phyloP scores from a whole-genome alignment of 2,113 vertebrate species.

The Apteryx mantelli region DNA sequence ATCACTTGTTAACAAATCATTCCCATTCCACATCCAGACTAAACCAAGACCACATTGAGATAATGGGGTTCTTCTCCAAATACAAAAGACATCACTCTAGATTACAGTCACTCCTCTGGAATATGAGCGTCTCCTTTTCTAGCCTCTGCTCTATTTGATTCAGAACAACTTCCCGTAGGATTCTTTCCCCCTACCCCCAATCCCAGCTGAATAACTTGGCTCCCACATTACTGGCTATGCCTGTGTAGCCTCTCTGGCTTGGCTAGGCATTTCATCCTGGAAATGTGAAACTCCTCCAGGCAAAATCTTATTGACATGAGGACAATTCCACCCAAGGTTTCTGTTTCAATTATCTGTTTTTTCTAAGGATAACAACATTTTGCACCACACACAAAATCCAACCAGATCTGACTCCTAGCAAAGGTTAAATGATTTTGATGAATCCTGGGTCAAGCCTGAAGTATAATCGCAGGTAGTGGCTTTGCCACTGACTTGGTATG shows the following conservation, averaged over 20 bases:
- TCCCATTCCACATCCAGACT: neutral
- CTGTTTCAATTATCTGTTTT: constrained; percentile 15
- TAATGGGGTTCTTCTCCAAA: neutral
- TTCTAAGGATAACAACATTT: neutral
- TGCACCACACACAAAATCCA: neutral
- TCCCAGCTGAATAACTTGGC: neutral
- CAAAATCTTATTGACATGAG: neutral
- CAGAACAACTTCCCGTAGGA: neutral
- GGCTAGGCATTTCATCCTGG: neutral
- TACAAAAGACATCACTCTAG: accelerated
- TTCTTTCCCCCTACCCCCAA: neutral
- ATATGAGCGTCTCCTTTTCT: neutral
- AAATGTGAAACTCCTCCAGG: neutral
- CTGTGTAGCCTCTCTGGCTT: neutral
- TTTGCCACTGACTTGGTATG: neutral
- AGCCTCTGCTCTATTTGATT: neutral
- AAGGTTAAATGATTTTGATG: neutral
- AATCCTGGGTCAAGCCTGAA: neutral
- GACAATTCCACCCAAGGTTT: neutral
- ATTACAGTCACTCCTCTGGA: neutral
- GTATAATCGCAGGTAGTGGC: neutral
- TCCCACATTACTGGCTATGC: neutral
- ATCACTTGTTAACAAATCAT: neutral
- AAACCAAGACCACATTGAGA: neutral
- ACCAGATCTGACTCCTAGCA: neutral